Evolutionary conservation across 2,797 vertebrate genomes (phyloP).

Genomic region (Acanthurus tractus): DNA sequence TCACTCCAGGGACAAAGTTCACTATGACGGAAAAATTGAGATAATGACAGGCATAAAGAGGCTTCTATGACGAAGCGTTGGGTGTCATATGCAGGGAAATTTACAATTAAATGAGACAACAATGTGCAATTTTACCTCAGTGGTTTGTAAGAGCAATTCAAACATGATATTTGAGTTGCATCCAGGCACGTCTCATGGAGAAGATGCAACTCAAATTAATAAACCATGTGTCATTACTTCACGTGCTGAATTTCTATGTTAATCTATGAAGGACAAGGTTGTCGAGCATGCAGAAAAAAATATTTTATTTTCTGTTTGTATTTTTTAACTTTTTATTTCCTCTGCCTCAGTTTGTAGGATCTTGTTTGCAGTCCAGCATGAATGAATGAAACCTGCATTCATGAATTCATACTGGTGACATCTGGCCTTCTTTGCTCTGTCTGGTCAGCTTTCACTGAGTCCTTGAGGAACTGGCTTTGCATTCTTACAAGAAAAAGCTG

Average conservation of each 20-base stretch:
- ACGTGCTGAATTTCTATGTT: not conserved
- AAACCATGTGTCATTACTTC: not conserved
- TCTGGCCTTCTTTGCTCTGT: not conserved
- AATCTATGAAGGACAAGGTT: not conserved
- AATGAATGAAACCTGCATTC: not conserved
- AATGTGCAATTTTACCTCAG: not conserved
- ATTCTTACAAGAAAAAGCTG: not conserved
- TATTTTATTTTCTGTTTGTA: not conserved
- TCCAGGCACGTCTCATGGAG: not conserved
- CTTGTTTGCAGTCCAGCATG: not conserved
- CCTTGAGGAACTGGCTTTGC: conserved; percentile 3
- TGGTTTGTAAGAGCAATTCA: no score
- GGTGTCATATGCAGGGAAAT: not conserved
- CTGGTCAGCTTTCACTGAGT: not conserved
- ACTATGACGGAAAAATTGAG: conserved; percentile 46
- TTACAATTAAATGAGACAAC: conserved; percentile 4
- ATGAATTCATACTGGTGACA: not conserved
- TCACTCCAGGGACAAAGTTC: conserved; percentile 73
- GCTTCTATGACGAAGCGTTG: conserved; percentile 18
- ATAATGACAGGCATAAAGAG: conserved; percentile 52
- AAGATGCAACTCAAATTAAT: not conserved
- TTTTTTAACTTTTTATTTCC: not conserved
- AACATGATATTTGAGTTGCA: not conserved
- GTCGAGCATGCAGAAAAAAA: not conserved
- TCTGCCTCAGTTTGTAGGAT: not conserved